A percentile compares a stretch with the other conserved stretches of the same genome.
Conservation (phyloP, 2,797 vertebrate species). For the Halcyon leucocephala region DNA sequence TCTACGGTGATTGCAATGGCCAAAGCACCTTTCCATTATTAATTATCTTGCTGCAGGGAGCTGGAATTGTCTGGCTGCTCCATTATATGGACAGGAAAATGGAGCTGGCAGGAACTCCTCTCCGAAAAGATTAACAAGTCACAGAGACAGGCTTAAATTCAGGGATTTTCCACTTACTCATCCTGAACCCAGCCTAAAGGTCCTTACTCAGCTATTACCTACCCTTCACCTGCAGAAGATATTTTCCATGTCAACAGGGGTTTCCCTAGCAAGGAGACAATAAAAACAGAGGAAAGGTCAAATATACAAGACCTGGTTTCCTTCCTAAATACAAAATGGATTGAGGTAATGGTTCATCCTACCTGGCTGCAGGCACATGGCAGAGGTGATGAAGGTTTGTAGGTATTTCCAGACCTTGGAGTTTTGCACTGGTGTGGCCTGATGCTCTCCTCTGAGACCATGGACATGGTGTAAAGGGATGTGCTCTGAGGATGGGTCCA, state of each 20-base stretch:
- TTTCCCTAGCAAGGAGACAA: not conserved
- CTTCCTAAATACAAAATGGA: not conserved
- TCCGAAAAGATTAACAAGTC: not conserved
- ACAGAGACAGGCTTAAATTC: not conserved
- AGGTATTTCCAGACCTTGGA: not conserved
- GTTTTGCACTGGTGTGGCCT: not conserved
- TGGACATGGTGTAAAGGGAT: not conserved
- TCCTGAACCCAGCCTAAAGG: not conserved
- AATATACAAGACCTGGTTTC: not conserved
- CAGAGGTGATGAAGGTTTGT: not conserved
- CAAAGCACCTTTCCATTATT: not conserved
- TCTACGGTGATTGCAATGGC: not conserved
- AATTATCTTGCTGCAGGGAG: not conserved
- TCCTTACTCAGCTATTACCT: conserved; percentile 15
- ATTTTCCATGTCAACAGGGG: not conserved
- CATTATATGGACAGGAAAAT: not conserved
- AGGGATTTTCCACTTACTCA: conserved; percentile 50
- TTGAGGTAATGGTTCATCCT: not conserved
- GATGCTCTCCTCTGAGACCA: not conserved
- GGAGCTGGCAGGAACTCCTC: not conserved
- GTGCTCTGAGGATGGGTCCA: rapidly evolving
- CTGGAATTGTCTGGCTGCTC: not conserved
- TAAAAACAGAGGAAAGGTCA: not conserved
- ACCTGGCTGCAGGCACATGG: not conserved
- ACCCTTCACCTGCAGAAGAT: not conserved